phyloP scores from a whole-genome alignment of 2,888 invertebrate genomes.

The Eupithecia centaureata region DNA sequence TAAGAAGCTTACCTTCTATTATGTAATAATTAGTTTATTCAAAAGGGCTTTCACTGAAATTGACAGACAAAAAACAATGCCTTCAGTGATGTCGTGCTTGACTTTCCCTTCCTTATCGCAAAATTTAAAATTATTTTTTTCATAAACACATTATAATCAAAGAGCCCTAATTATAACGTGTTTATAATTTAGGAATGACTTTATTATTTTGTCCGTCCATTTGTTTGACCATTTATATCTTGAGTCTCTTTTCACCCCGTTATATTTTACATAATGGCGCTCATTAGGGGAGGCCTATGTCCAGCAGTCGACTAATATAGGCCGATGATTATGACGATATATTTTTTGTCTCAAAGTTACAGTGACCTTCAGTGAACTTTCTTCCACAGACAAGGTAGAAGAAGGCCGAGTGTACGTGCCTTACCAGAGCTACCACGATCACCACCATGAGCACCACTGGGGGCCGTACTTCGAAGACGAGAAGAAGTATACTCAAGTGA shows the following conservation, averaged over 20 bases:
- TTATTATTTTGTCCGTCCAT: no score
- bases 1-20: not conserved
- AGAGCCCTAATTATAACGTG: no score
- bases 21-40: not conserved
- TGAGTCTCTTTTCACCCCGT: no score
- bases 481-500: constrained; percentile 83
- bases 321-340: no score
- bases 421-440: constrained; percentile 82
- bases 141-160: no score
- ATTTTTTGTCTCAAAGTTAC: not conserved
- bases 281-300: no score
- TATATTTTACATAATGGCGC: no score
- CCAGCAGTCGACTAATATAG: no score
- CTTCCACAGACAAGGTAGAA: constrained; percentile 70
- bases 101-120: no score
- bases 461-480: constrained; percentile 88
- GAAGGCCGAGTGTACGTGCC: constrained; percentile 73
- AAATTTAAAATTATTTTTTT: no score
- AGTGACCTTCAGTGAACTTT: not conserved
- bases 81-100: not conserved
- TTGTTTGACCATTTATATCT: no score
- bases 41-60: not conserved
- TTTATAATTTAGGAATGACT: no score
- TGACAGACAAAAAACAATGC: not conserved
- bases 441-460: constrained; percentile 88